phyloP scores from a whole-genome alignment of 2,888 invertebrate species.

The Agriopis marginaria region DNA sequence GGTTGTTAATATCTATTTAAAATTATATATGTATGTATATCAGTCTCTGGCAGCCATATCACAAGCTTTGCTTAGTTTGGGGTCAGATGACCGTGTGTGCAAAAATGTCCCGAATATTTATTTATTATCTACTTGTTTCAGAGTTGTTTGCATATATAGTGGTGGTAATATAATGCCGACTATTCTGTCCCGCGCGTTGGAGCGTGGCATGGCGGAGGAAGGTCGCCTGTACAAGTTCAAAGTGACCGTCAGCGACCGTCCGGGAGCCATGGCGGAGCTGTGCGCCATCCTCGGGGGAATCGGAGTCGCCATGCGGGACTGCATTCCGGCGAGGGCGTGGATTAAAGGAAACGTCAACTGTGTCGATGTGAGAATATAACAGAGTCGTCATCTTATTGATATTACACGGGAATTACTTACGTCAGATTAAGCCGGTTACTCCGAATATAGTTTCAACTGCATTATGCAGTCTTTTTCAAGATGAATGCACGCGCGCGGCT shows the following conservation, averaged over 20 bases:
- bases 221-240: slow-evolving; percentile 88
- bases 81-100: too few relatives aligned
- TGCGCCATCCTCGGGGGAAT: slow-evolving; percentile 90
- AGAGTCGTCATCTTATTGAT: not conserved
- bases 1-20: too few relatives aligned
- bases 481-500: too few relatives aligned
- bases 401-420: too few relatives aligned
- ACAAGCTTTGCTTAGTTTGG: too few relatives aligned
- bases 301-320: slow-evolving; percentile 96
- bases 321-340: slow-evolving; percentile 98
- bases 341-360: slow-evolving; percentile 94
- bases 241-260: slow-evolving; percentile 91
- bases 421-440: too few relatives aligned
- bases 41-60: too few relatives aligned
- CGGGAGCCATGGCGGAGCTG: slow-evolving; percentile 94
- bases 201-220: slow-evolving; percentile 96
- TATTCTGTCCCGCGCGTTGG: slow-evolving; percentile 93
- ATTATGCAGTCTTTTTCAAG: too few relatives aligned
- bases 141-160: slow-evolving; percentile 92
- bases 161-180: slow-evolving; percentile 97
- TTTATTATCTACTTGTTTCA: slow-evolving; percentile 68
- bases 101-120: too few relatives aligned
- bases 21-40: too few relatives aligned
- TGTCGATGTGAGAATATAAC: slow-evolving; percentile 61
- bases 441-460: too few relatives aligned